Base-by-base conservation (phyloP, 2,888 invertebrate genomes). In the Athalia rosae region DNA sequence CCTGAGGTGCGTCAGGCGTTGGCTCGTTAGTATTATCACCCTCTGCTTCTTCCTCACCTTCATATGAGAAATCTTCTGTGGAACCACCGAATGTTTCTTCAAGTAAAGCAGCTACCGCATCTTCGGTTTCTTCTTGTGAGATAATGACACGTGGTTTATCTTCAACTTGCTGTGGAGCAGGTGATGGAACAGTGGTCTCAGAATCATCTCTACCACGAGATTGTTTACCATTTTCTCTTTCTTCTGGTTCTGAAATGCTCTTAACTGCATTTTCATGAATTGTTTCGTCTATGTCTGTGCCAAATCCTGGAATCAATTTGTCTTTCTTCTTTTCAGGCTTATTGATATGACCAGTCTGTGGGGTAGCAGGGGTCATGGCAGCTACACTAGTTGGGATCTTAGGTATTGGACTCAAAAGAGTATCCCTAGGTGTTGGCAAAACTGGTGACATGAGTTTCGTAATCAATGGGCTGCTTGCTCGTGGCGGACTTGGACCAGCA, bases 61-160 rank as follows among this genome's bases (percentile, higher is more conserved):
- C 89, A 77, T 90, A 90, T 0, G 90, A 88, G 79, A 89, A 89
- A 56, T 90, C 90, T 63, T 89, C 90, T 15, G 90, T 88, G 0
- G 92, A 90, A 7, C 93, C 94, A 1, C 95, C 95, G 86, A 97
- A 96, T 82, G 96, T 96, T 89, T 97, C 97, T 45, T 96, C 96
- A 76, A 97, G 90, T 47, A 97, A 90, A 0, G 97, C 97, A 7
- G 97, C 97, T 0, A 97, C 97, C 0, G 97, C 97, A 88, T 97
- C 97, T 89, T 96, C 97, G 0, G 97, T 97, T 90, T 97, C 97
- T 91, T 97, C 97, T 90, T 97, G 97, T 0, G 97, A 97, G 84
- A 97, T 97, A 0, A 95, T 92, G 8, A 95, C 95, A 67, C 96
- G 92, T 0, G 95, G 95, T 86, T 96, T 96, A 85, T 96, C 96